Evolutionary conservation across 2,888 invertebrate genomes (phyloP), one percentile per base, ranked within the genome.

Genomic region (Caenorhabditis becei): DNA sequence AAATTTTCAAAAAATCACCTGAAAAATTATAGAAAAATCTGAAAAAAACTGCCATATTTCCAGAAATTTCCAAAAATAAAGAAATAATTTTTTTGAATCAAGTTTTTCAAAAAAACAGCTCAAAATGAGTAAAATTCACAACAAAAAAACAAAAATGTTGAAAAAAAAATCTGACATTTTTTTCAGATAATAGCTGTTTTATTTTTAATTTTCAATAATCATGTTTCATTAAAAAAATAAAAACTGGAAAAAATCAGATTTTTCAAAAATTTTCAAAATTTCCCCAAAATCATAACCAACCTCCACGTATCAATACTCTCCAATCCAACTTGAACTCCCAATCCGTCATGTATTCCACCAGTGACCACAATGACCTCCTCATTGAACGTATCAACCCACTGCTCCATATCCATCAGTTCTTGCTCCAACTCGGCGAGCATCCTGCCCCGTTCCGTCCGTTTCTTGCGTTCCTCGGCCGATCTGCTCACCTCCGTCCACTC

Each of bases 271-370:
- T n/a, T n/a, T n/a, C n/a, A n/a, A n/a, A n/a, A n/a, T n/a, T n/a
- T n/a, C n/a, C n/a, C n/a, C n/a, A n/a, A n/a, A n/a, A n/a, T n/a
- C n/a, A n/a, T n/a, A n/a, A n/a, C n/a, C n/a, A n/a, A n/a, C n/a
- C 63, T 70, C 77, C 77, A 77, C 2, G 70, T 70, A 28, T 70
- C 70, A 44, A 77, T 70, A 10, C 70, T 65, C 53, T 77, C 77
- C n/a, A 78, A 35, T 11, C 65, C 78, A 11, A 78, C 65, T 61
- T 78, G 78, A 2, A 78, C 71, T 11, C 71, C 78, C 16, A 78
- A 41, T 7, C 61, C 53, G 32, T 78, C 78, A 59, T 78, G 71
- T 20, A 78, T 78, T 3, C 66, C 47, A n/a, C 71, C 66, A 2
- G 61, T 78, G 18, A 78, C 70, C 14, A 71, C 53, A 11, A 41